Base-by-base conservation (phyloP, 2,797 vertebrate species). In the Lophius americanus region DNA sequence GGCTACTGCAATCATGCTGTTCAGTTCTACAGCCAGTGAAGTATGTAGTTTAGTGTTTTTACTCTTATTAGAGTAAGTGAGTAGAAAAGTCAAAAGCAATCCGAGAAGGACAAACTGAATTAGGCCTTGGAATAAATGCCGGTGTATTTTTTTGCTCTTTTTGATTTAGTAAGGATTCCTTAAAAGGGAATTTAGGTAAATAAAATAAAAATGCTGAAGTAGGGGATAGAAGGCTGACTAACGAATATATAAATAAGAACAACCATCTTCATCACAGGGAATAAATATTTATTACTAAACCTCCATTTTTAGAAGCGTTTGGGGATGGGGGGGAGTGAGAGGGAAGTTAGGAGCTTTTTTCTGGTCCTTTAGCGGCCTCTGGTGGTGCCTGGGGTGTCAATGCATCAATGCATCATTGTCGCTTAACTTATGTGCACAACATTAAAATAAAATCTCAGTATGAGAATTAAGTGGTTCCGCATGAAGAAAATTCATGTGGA, bases 291-390 rank as follows among this genome's bases (percentile, higher is more conserved):
- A 70, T 65, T 43, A 48, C 66, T 73, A 59, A 48, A 59, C 43
- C 69, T 37, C 51, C 69, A 68, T 57, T 65, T 75, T 52, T 10
- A 53, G 4, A 70, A 43, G 13, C 9, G 32, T 48, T 44, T 46
- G 38, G 49, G 14, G 50, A 36, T 38, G 14, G n/a, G 32, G 9
- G 36, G 35, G 57, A 63, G 51, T 49, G 63, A 64, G 13, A 54
- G 3, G 43, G 56, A 56, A 43, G 70, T 35, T 61, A 6, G 9
- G 52, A 7, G 51, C 1, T 4, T 73, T 75, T 23, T 65, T 49
- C 42, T 88, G 66, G 77, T 84, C 38, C 76, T 38, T 70, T 75
- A 75, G 85, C 73, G 77, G 39, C 82, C 84, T 85, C 90, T 91
- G 81, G 83, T 89, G 88, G 85, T 3, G 42, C 2, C n/a, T 9